Conservation (phyloP, 2,797 vertebrate species). For the Megalops cyprinoides region DNA sequence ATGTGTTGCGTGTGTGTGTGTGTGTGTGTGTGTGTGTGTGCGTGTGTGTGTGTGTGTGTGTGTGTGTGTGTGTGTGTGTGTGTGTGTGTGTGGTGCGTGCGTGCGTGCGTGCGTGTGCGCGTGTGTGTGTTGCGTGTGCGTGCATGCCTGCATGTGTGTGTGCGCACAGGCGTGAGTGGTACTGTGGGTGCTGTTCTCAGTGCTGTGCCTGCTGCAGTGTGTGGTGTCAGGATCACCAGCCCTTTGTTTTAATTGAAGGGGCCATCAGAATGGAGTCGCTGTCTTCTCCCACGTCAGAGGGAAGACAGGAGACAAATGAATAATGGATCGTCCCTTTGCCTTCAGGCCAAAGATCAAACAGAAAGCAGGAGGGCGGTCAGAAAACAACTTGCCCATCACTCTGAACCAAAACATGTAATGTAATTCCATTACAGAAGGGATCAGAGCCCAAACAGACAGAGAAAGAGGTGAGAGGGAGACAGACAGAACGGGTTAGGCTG, state of each 20-base stretch:
- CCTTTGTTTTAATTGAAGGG: no score
- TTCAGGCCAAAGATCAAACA: slow-evolving; percentile 23
- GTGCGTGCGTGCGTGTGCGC: neutral
- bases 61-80: neutral
- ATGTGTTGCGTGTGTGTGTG: neutral
- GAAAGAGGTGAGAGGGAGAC: no score
- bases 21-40: neutral
- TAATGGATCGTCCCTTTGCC: slow-evolving; percentile 29
- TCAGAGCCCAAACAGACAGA: neutral
- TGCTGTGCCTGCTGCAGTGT: neutral
- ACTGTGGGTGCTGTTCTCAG: neutral
- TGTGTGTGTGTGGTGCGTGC: neutral
- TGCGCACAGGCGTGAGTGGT: no score
- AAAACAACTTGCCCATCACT: slow-evolving; percentile 7
- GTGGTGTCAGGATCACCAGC: neutral
- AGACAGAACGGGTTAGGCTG: no score
- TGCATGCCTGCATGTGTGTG: no score
- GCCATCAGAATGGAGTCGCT: neutral
- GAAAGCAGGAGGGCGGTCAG: neutral
- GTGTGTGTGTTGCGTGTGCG: neutral
- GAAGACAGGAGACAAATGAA: neutral
- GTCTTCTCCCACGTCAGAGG: no score
- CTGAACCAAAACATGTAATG: slow-evolving; percentile 26
- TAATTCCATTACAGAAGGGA: neutral
- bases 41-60: neutral